Evolutionary conservation across 2,113 vertebrate genomes (phyloP).

Genomic region (Proteles cristata): DNA sequence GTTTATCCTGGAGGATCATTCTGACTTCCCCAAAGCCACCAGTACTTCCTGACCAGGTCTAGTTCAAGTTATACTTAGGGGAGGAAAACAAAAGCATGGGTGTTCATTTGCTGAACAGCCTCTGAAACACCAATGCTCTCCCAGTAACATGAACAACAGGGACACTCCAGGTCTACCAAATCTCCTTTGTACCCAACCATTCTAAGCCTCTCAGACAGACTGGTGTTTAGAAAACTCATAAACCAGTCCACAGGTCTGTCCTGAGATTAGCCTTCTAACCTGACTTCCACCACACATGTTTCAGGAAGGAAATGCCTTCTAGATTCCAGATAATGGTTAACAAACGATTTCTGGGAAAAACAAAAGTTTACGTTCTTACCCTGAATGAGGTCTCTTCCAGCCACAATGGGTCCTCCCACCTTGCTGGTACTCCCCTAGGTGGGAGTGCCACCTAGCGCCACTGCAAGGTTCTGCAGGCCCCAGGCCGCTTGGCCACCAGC

Average conservation of each 20-base stretch:
- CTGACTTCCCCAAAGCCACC: not conserved
- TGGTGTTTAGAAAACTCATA: not conserved
- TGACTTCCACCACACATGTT: not conserved
- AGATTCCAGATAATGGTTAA: slow-evolving; percentile 9
- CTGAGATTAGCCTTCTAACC: not conserved
- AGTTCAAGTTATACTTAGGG: not conserved
- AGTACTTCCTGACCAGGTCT: not conserved
- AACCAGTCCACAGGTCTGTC: not conserved
- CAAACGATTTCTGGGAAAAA: not conserved
- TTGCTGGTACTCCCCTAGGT: not conserved
- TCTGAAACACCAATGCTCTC: not conserved
- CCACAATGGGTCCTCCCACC: not conserved
- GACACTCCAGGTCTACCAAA: too few species aligned
- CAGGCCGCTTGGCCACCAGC: not conserved
- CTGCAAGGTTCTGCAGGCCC: not conserved
- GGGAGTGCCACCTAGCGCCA: slow-evolving; percentile 47
- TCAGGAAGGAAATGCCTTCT: not conserved
- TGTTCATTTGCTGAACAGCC: not conserved
- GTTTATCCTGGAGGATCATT: too few species aligned
- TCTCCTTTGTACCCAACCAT: not conserved
- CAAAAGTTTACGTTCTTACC: not conserved
- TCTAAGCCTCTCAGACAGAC: not conserved
- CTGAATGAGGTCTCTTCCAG: not conserved
- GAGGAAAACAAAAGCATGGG: not conserved
- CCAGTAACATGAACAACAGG: not conserved